Conservation (phyloP, 2,888 invertebrate species). For the Petrophora chlorosata region DNA sequence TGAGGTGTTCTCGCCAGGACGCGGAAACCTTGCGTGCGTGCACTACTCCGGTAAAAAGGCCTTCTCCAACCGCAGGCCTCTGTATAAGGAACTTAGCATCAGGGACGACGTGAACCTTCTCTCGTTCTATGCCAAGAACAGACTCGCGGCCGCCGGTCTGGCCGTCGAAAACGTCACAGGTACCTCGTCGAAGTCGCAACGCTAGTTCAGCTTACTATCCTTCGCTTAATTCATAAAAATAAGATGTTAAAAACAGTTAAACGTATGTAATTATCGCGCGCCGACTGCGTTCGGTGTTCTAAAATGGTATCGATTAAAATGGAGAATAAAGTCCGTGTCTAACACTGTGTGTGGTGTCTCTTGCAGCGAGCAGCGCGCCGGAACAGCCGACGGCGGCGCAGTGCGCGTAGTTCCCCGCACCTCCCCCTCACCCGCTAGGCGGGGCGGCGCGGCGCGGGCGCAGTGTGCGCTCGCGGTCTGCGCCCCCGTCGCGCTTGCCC, state of each 20-base stretch:
- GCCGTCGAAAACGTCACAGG: slow-evolving; percentile 79
- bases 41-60: slow-evolving; percentile 92
- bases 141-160: slow-evolving; percentile 85
- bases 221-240: slow-evolving; percentile 73
- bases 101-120: slow-evolving; percentile 93
- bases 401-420: slow-evolving; percentile 77
- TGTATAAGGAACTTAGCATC: slow-evolving; percentile 89
- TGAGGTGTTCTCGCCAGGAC: slow-evolving; percentile 85
- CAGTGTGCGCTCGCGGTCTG: slow-evolving; percentile 49
- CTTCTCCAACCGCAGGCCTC: slow-evolving; percentile 89
- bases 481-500: slow-evolving; percentile 61
- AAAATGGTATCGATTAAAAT: slow-evolving; percentile 53
- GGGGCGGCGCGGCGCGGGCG: slow-evolving; percentile 46
- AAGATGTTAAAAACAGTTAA: slow-evolving; percentile 58
- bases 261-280: slow-evolving; percentile 49
- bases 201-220: slow-evolving; percentile 71
- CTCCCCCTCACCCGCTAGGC: slow-evolving; percentile 43
- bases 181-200: slow-evolving; percentile 64
- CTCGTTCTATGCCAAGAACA: slow-evolving; percentile 93
- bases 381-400: slow-evolving; percentile 83
- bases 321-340: slow-evolving; percentile 76
- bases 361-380: slow-evolving; percentile 83
- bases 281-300: slow-evolving; percentile 51
- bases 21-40: slow-evolving; percentile 92
- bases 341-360: slow-evolving; percentile 84